Evolutionary conservation across 2,888 invertebrate genomes (phyloP).

Genomic region (Cerceris ruficornis): DNA sequence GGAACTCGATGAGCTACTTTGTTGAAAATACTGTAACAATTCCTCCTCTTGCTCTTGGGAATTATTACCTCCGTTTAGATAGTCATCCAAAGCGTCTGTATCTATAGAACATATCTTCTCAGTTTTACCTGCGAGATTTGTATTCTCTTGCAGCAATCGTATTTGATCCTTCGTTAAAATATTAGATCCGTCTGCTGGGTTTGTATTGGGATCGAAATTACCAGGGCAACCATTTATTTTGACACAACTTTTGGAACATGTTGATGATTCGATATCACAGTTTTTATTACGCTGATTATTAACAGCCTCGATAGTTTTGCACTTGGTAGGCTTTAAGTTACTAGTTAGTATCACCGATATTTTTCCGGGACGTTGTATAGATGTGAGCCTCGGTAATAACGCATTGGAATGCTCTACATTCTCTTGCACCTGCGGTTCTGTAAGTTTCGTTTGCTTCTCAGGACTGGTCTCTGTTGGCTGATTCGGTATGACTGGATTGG

Average conservation of each 20-base stretch:
- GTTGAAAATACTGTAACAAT: slow-evolving; percentile 91
- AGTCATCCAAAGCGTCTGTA: slow-evolving; percentile 91
- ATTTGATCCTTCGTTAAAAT: slow-evolving; percentile 68
- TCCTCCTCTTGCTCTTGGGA: slow-evolving; percentile 93
- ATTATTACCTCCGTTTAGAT: slow-evolving; percentile 89
- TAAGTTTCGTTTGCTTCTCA: slow-evolving; percentile 77
- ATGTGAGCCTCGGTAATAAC: slow-evolving; percentile 61
- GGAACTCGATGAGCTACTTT: slow-evolving; percentile 81
- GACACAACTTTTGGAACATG: slow-evolving; percentile 64
- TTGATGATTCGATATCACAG: slow-evolving; percentile 69
- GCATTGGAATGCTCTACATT: slow-evolving; percentile 60
- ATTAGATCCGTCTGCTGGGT: slow-evolving; percentile 41
- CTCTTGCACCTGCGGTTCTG: slow-evolving; percentile 58
- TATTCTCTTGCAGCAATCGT: slow-evolving; percentile 66
- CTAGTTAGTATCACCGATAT: slow-evolving; percentile 72
- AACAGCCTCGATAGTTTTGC: slow-evolving; percentile 65
- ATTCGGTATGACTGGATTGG: slow-evolving; percentile 66
- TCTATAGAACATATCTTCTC: slow-evolving; percentile 88
- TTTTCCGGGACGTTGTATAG: slow-evolving; percentile 67
- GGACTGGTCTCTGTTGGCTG: slow-evolving; percentile 74
- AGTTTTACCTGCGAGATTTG: slow-evolving; percentile 61
- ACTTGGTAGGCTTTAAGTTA: slow-evolving; percentile 69
- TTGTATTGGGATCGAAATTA: slow-evolving; percentile 45
- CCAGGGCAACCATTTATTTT: slow-evolving; percentile 68
- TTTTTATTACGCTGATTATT: slow-evolving; percentile 68